Percentiles rank a stretch among this genome's conserved stretches.
These are phyloP conservation scores for Brachycybe producta DNA, from an alignment of 2,888 invertebrate species.

Conservation along the genomic window DNA sequence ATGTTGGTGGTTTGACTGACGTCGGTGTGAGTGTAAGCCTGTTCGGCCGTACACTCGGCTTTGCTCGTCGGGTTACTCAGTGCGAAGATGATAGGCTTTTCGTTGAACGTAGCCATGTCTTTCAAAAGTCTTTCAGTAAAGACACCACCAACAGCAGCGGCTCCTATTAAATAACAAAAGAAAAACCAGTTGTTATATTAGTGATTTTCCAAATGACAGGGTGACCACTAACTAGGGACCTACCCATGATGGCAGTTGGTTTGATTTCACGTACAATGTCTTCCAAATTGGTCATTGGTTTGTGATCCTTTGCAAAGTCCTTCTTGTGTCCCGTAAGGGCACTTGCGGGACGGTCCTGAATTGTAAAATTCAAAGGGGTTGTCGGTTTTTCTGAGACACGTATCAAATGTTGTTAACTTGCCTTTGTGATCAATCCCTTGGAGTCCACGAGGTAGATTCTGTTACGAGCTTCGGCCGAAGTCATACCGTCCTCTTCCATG, in stretches of 20 bases:
- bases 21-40: conserved; percentile 76
- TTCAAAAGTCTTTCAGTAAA: conserved; percentile 76
- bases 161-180: conserved; percentile 49
- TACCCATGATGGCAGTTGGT: conserved; percentile 86
- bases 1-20: conserved; percentile 38
- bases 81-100: conserved; percentile 87
- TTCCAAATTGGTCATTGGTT: conserved; percentile 59
- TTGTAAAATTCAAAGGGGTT: not conserved
- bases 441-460: conserved; percentile 95
- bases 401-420: conserved; percentile 19
- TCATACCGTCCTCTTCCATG: conserved; percentile 71
- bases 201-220: not conserved
- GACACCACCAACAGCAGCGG: conserved; percentile 85
- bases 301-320: conserved; percentile 63
- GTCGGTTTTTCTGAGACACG: conserved; percentile 4
- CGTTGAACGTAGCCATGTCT: conserved; percentile 71
- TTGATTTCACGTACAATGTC: conserved; percentile 68
- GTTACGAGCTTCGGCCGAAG: conserved; percentile 56
- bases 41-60: conserved; percentile 99
- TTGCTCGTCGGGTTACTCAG: conserved; percentile 96
- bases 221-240: conserved; percentile 10
- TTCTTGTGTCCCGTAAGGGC: conserved; percentile 54
- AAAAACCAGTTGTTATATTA: not conserved
- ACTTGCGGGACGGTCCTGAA: conserved; percentile 60
- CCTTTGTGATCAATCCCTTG: conserved; percentile 78